Evolutionary conservation across 2,797 vertebrate species (phyloP), one percentile per base, ranked within the genome.

Genomic region (Sebastolobus alascanus): DNA sequence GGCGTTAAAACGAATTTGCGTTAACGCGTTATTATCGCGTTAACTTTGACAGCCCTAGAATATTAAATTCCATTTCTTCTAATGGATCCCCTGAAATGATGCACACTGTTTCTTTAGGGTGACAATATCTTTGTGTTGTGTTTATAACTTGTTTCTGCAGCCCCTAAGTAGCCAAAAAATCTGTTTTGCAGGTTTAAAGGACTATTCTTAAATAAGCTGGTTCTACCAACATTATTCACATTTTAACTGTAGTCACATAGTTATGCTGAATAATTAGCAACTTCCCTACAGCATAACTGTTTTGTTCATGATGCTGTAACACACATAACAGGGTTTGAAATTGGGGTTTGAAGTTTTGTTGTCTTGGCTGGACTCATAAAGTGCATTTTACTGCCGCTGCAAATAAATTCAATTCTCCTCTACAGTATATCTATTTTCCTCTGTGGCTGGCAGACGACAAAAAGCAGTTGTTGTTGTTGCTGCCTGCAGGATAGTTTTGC

Each of bases 181-280:
- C 25, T 27, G 33, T 55, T 20, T 29, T 35, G 31, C 6, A 61
- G 6, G 68, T 64, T 71, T 54, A 5, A 67, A 64, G 1, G 6
- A 50, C 11, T 33, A 13, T 14, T 37, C 11, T 69, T 40, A 27
- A 79, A 8, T 35, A 33, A 54, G 22, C 25, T 13, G 9, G 20
- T 59, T 67, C 75, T 69, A 52, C 40, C 56, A 56, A 31, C 27
- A 31, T 54, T 40, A 77, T 73, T 75, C 22, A 50, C 56, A 70
- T 35, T 77, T 71, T 4, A 73, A 58, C 27, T 80, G 13, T 35
- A 50, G 43, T 27, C 25, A 43, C 43, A 35, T 1, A 54, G 69
- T 68, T 46, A 58, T n/a, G 37, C 29, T 22, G 63, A 67, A 67
- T 80, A 67, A 83, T 75, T 40, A 69, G 31, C n/a, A 67, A 43